A percentile compares a stretch with the other conserved stretches of the same genome.
phyloP scores from a whole-genome alignment of 2,888 invertebrate genomes.

The Mactromeris polynyma region DNA sequence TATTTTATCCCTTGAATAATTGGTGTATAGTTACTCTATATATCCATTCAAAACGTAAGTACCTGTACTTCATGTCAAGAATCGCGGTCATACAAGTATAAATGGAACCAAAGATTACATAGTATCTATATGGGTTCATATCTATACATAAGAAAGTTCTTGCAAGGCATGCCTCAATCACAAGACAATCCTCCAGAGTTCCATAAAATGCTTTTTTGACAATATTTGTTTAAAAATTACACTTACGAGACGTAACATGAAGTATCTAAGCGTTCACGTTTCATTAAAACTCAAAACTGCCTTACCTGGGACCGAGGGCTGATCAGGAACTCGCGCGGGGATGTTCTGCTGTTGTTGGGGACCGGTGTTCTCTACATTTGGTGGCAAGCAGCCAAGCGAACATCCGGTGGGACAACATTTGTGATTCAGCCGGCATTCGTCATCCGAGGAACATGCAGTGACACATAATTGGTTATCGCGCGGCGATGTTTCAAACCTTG shows the following conservation, averaged over 20 bases:
- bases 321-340: background rate
- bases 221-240: too few species aligned
- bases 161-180: too few species aligned
- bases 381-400: constrained; percentile 34
- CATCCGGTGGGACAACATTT: constrained; percentile 56
- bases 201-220: too few species aligned
- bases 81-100: too few species aligned
- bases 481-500: background rate
- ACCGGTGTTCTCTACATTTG: background rate
- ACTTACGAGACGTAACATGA: background rate
- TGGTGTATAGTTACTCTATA: too few species aligned
- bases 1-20: too few species aligned
- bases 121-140: too few species aligned
- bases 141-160: too few species aligned
- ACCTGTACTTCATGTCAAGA: too few species aligned
- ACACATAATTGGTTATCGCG: constrained; percentile 16
- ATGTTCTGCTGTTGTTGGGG: background rate
- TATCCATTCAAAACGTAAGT: too few species aligned
- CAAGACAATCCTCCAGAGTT: too few species aligned
- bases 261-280: background rate
- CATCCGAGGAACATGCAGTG: constrained; percentile 40
- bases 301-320: background rate
- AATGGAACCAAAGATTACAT: too few species aligned
- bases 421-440: constrained; percentile 28
- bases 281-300: background rate